A percentile compares a stretch with the other conserved stretches of the same genome.
phyloP scores from a whole-genome alignment of 2,113 vertebrate genomes.

The Bombycilla garrulus region DNA sequence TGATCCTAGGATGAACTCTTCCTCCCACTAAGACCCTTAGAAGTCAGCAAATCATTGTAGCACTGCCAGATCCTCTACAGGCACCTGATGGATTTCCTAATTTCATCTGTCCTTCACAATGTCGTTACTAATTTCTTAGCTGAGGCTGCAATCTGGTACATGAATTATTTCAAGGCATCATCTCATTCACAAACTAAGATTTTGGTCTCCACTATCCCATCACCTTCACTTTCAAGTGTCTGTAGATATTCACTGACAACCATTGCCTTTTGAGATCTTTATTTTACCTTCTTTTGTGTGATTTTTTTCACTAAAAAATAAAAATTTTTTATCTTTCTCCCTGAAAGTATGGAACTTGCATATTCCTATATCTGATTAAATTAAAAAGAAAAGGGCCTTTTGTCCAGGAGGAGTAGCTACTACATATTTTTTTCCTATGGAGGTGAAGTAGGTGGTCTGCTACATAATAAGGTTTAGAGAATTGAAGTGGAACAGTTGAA shows the following conservation, averaged over 20 bases:
- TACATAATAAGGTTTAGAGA: background rate
- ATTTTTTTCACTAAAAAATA: background rate
- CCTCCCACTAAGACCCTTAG: background rate
- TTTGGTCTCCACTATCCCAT: background rate
- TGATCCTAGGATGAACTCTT: background rate
- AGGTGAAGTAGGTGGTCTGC: background rate
- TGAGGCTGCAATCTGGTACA: background rate
- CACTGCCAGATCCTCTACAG: background rate
- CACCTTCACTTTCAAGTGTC: background rate
- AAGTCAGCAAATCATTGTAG: background rate
- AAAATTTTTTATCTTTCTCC: background rate
- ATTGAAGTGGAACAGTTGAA: background rate
- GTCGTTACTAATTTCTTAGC: background rate
- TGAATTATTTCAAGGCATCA: background rate
- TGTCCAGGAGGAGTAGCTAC: background rate
- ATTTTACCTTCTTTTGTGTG: background rate
- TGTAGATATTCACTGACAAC: background rate
- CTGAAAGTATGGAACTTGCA: background rate
- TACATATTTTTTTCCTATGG: background rate
- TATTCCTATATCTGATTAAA: background rate
- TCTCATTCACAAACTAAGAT: background rate
- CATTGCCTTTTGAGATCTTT: background rate
- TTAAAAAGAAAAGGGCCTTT: background rate
- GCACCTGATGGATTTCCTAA: background rate
- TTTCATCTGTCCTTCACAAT: background rate